These are phyloP conservation scores for Drosophila suzukii DNA, from an alignment of 1,140 invertebrate genomes.

Conservation along the genomic window DNA sequence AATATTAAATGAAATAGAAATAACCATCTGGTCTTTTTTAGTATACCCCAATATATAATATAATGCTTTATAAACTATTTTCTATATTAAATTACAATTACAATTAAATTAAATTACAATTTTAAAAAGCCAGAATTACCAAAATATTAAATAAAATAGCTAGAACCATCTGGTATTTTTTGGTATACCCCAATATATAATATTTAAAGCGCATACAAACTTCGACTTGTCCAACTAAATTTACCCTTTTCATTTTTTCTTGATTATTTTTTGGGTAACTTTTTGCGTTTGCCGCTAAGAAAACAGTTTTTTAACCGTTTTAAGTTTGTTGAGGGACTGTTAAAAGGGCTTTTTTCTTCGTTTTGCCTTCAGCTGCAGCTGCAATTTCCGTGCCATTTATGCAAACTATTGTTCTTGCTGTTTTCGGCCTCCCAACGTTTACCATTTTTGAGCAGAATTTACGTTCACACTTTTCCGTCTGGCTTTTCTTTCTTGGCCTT, in stretches of 20 bases:
- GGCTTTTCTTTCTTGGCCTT: conserved; percentile 6
- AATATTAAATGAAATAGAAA: too few relatives aligned
- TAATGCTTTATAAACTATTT: too few relatives aligned
- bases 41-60: too few relatives aligned
- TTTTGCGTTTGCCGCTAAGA: conserved; percentile 38
- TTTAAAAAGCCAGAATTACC: too few relatives aligned
- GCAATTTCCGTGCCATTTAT: conserved; percentile 57
- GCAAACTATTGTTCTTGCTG: conserved; percentile 47
- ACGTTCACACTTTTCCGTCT: conserved; percentile 36
- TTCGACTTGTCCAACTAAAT: not conserved
- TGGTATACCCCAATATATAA: too few relatives aligned
- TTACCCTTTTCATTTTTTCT: not conserved
- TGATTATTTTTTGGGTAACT: conserved; percentile 13
- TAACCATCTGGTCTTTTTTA: too few relatives aligned
- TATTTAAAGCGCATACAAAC: not conserved
- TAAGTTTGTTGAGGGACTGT: conserved; percentile 18
- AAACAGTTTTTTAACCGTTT: conserved; percentile 54
- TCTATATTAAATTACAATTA: too few relatives aligned
- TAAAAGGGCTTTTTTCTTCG: conserved; percentile 16
- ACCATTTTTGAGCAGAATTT: conserved; percentile 35
- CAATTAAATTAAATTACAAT: too few relatives aligned
- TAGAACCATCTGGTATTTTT: too few relatives aligned
- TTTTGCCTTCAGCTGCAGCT: conserved; percentile 42
- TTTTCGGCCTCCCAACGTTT: conserved; percentile 4
- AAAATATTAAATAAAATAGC: too few relatives aligned